These are phyloP conservation scores for Chaetorhynchus papuensis DNA, from an alignment of 2,113 vertebrate species.

Conservation along the genomic window DNA sequence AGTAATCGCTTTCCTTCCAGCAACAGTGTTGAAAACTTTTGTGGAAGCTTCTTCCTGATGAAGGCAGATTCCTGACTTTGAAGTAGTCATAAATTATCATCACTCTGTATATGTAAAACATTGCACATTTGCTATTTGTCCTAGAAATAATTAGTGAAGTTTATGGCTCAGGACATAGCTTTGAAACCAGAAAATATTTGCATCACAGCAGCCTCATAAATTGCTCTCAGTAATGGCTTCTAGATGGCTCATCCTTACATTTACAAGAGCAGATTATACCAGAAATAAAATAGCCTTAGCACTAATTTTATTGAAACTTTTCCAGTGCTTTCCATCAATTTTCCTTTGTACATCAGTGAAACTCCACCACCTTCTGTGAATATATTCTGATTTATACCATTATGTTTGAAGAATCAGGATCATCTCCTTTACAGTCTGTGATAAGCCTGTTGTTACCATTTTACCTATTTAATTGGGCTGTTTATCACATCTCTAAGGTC, in stretches of 20 bases:
- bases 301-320: background rate
- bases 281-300: background rate
- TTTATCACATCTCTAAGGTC: background rate
- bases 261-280: background rate
- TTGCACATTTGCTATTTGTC: background rate
- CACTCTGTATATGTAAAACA: background rate
- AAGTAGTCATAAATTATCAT: conserved; percentile 16
- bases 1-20: background rate
- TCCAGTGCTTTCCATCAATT: background rate
- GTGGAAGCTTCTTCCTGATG: background rate
- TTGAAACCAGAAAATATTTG: conserved; percentile 3
- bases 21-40: background rate
- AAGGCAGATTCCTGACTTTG: conserved; percentile 20
- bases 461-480: background rate
- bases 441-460: background rate
- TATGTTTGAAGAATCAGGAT: background rate
- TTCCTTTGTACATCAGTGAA: background rate
- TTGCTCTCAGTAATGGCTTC: background rate
- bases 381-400: background rate
- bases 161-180: background rate
- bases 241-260: background rate
- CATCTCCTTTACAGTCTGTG: background rate
- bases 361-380: background rate
- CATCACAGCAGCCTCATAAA: background rate
- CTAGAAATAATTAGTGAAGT: background rate